These are phyloP conservation scores for Sycophaga agraensis DNA, from an alignment of 1,140 invertebrate genomes.

Conservation along the genomic window DNA sequence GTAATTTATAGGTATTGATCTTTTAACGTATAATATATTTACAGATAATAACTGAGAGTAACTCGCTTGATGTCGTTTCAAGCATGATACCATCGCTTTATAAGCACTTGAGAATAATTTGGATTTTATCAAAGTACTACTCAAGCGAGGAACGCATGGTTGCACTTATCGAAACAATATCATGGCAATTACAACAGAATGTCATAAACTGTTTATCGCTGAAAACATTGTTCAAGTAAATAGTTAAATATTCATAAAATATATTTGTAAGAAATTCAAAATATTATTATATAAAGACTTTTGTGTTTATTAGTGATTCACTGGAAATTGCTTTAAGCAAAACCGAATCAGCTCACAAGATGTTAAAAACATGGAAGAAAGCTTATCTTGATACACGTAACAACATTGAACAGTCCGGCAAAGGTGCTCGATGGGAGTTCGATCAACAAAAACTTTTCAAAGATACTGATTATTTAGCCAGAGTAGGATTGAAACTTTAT, in stretches of 20 bases:
- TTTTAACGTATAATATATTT: background rate
- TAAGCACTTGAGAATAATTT: constrained; percentile 81
- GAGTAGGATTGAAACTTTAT: too few species aligned
- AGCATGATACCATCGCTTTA: constrained; percentile 76
- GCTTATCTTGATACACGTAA: constrained; percentile 73
- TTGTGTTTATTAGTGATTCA: constrained; percentile 52
- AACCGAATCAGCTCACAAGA: constrained; percentile 62
- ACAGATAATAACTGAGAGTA: constrained; percentile 71
- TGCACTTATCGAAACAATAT: constrained; percentile 76
- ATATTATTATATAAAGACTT: background rate
- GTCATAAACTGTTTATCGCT: constrained; percentile 72
- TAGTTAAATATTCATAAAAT: too few species aligned
- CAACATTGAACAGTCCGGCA: constrained; percentile 79
- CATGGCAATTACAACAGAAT: constrained; percentile 76
- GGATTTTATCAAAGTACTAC: constrained; percentile 77
- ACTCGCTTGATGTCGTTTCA: constrained; percentile 70
- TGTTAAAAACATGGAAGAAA: constrained; percentile 77
- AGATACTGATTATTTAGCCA: constrained; percentile 78
- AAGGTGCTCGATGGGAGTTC: constrained; percentile 87
- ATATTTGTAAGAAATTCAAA: too few species aligned
- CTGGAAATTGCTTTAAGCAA: constrained; percentile 56
- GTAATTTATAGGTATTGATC: background rate
- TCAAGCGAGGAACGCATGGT: constrained; percentile 74
- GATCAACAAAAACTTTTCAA: constrained; percentile 78
- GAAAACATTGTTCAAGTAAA: constrained; percentile 72